Evolutionary conservation across 2,797 vertebrate genomes (phyloP).

Genomic region (Xiphorhynchus erythropygius): DNA sequence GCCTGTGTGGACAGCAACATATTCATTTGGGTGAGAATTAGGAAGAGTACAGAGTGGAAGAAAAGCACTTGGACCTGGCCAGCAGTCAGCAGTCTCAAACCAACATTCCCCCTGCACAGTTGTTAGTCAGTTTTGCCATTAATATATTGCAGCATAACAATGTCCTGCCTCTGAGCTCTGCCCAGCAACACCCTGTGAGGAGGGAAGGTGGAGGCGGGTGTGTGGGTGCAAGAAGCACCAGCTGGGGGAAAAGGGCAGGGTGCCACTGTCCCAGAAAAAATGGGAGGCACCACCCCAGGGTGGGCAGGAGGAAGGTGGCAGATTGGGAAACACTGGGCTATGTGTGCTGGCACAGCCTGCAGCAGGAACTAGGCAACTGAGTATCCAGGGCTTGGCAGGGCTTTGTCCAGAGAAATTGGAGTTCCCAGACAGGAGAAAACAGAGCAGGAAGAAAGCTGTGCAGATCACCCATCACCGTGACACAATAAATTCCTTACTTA

Average conservation of each 20-base stretch:
- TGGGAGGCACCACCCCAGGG: not conserved
- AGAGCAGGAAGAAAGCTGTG: not conserved
- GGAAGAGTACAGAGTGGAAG: not conserved
- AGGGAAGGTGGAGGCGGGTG: not conserved
- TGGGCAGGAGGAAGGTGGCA: not conserved
- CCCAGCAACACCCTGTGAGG: not conserved
- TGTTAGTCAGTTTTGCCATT: not conserved
- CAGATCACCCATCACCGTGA: too few relatives aligned
- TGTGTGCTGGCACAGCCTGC: not conserved
- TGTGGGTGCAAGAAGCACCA: not conserved
- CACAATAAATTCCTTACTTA: not conserved
- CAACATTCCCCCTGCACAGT: rapidly evolving
- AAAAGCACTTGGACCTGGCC: not conserved
- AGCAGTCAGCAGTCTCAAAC: not conserved
- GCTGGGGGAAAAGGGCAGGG: not conserved
- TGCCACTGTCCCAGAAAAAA: not conserved
- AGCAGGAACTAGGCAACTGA: not conserved
- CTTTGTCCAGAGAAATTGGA: not conserved
- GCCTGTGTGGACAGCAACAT: not conserved
- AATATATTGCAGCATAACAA: not conserved
- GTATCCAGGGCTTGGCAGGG: rapidly evolving
- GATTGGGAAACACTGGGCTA: not conserved
- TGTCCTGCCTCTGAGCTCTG: not conserved
- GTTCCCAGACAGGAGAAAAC: not conserved
- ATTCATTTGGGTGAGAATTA: not conserved